A percentile compares a stretch with the other conserved stretches of the same genome.
Evolutionary conservation across 2,113 vertebrate species (phyloP).

Genomic region (Myotis yumanensis): DNA sequence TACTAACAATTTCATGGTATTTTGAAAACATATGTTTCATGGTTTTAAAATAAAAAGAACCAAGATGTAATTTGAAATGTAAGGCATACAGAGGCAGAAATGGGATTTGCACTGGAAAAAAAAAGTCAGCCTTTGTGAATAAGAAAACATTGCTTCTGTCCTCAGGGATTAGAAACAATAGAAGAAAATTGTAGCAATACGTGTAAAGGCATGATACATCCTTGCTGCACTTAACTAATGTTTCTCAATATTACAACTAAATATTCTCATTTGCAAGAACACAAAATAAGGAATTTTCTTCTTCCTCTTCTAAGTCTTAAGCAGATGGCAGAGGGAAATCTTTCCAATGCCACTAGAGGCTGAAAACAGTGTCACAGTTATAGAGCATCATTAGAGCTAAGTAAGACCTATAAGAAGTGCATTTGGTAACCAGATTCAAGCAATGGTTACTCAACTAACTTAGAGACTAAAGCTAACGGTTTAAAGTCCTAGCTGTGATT

Average conservation of each 20-base stretch:
- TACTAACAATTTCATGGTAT: slow-evolving; percentile 17
- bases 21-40: neutral
- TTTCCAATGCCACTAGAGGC: neutral
- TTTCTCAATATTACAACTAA: neutral
- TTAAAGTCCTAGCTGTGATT: neutral
- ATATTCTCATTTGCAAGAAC: neutral
- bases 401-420: neutral
- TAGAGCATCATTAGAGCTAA: neutral
- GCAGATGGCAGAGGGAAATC: neutral
- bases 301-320: neutral
- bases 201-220: neutral
- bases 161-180: neutral
- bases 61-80: neutral
- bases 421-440: neutral
- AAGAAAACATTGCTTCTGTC: neutral
- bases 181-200: neutral
- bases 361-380: neutral
- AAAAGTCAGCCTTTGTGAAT: neutral
- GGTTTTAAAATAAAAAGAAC: slow-evolving; percentile 23
- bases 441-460: neutral
- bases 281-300: neutral
- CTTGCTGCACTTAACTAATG: neutral
- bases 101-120: neutral
- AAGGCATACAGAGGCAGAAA: neutral
- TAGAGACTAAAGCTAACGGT: neutral